These are phyloP conservation scores for Scaptomyza polygonia DNA, from an alignment of 2,888 invertebrate species.

Conservation along the genomic window DNA sequence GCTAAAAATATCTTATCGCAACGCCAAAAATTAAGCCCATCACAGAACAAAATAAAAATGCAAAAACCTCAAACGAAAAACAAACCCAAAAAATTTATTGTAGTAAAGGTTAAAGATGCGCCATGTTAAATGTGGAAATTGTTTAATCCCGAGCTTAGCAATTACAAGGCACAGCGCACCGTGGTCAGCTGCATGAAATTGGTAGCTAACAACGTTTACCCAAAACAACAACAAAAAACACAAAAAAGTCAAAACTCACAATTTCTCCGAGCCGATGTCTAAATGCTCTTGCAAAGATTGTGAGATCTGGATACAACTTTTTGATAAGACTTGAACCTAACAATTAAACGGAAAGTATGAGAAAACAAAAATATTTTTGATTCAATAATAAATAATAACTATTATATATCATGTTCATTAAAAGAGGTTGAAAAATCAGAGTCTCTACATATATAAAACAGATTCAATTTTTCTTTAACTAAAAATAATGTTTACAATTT, in stretches of 20 bases:
- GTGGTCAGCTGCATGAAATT: conserved; percentile 78
- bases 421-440: too few species aligned
- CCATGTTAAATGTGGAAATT: conserved; percentile 80
- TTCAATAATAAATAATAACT: too few species aligned
- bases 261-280: background rate
- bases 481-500: too few species aligned
- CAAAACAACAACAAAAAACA: conserved; percentile 15
- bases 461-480: too few species aligned
- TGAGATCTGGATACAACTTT: background rate
- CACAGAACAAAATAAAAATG: background rate
- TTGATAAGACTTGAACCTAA: background rate
- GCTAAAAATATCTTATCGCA: conserved; percentile 77
- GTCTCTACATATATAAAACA: too few species aligned
- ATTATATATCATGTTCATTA: too few species aligned
- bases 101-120: conserved; percentile 76
- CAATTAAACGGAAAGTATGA: too few species aligned
- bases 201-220: conserved; percentile 55
- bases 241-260: background rate
- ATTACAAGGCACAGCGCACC: conserved; percentile 70
- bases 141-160: conserved; percentile 74
- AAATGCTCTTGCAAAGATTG: conserved; percentile 17
- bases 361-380: too few species aligned
- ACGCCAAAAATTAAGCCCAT: conserved; percentile 54
- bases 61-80: conserved; percentile 13
- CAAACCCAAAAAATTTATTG: conserved; percentile 61